Base-by-base conservation (phyloP, 2,888 invertebrate species). In the Incurvaria masculella region DNA sequence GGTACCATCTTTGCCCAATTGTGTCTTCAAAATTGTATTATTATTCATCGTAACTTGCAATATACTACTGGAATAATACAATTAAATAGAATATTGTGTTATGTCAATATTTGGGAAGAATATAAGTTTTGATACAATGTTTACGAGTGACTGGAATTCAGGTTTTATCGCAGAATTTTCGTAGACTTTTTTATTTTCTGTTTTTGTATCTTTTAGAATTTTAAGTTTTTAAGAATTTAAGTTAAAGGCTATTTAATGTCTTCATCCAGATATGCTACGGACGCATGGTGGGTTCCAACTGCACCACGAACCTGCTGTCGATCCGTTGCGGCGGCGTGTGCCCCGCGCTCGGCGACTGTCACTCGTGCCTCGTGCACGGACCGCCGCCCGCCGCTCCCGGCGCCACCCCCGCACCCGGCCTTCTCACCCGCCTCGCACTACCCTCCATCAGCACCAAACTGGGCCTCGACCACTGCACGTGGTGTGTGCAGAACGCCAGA, bases 401-500 rank as follows among this genome's bases (percentile, higher is more conserved):
- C 50, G 62, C 56, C 17, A n/a, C 4, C 26, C 19, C 21, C 2
- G 26, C 17, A 45, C 39, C 1, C n/a, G 27, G n/a, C n/a, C n/a
- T n/a, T n/a, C n/a, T 6, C 45, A 56, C 65, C 1, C 65, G 75
- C 2, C 59, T 63, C 1, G 65, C 72, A 0, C 61, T 81, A 47
- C 73, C 79, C 2, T 79, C 79, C 2, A 88, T 91, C 43, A 89
- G 91, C 46, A 86, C 87, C 55, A 89, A 91, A 61, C 67, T 91
- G 47, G 87, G 89, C 19, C 70, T 91, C 2, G 87, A 88, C 46
- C 89, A 91, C 56, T 94, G 93, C 62, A 88, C 88, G 40, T 96
- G 96, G 95, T 96, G 95, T 65, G 94, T 96, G 2, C 94, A 95
- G 64, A 93, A 93, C 62, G 92, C 92, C 0, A 81, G 89, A 40